Evolutionary conservation across 2,113 vertebrate species (phyloP), one percentile per base, ranked within the genome.

Genomic region (Naja naja): DNA sequence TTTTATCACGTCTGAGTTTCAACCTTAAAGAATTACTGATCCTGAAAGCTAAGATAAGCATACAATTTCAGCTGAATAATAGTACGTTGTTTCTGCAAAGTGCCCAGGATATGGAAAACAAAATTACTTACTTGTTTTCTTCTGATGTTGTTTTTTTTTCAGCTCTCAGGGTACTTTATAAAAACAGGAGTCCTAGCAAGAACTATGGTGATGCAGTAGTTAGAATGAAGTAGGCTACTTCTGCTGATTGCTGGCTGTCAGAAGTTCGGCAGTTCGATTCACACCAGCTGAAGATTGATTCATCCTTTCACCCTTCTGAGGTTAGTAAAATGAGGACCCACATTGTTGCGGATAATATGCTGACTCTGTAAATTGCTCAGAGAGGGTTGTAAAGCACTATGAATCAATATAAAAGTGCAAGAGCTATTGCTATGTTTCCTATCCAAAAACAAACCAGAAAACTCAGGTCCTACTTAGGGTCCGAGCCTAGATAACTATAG

Each of bases 1-100:
- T 47, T 5, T 2, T 3, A 64, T 14, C 89, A 87, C 92, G 47
- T 5, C 10, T 85, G 8, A 94, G 23, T 2, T 86, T 89, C 58
- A 34, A 91, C 54, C 58, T 94, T 64, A 88, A 55, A n/a, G 47
- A 3, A 2, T 90, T 87, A 87, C 39, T 88, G 93, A 69, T 2
- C 11, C 64, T n/a, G 90, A 91, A 81, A 0, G 64, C 69, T 2
- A 93, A 91, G 88, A 92, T 91, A 93, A 91, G 92, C 9, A 74
- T 93, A 27, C 6, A 16, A 53, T 92, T 56, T 49, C 54, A 89
- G 45, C n/a, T 47, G 85, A 89, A 55, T 89, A 43, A 47, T 34
- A 53, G 43, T 30, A 56, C 56, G 2, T 23, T 58, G 3, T 88
- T 88, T n/a, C 39, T 23, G 3, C 52, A 18, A 56, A 30, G 39